Base-by-base conservation (phyloP, 1,140 invertebrate species). In the Medauroidea extradentata region DNA sequence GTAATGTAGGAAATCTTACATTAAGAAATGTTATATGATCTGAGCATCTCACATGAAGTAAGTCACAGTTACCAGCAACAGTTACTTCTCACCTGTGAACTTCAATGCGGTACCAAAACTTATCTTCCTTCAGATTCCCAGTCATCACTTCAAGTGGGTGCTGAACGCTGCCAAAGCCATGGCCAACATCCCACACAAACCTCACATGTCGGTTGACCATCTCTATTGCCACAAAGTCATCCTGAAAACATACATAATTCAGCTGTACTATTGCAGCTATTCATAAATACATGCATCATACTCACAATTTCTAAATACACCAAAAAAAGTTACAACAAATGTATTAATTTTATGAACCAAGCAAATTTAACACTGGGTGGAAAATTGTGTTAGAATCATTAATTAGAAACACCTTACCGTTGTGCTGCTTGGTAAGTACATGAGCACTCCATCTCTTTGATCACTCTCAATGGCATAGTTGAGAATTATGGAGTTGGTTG, bases 141-240 rank as follows among this genome's bases (percentile, higher is more conserved):
- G 78, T 71, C 65, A 65, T 78, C 58, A 79, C 82, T 67, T 65
- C 65, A 27, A 75, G 64, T 1, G 84, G 82, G 75, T 92, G 88
- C 2, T 78, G 83, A 0, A 89, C 71, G 14, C 77, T 73, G 2
- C 81, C 79, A 0, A 81, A 80, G 2, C 84, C 87, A 19, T 84
- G 86, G 9, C 90, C 90, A 1, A 88, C 78, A 71, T 90, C 86
- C 90, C 90, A 93, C 1, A 85, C 67, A 51, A 91, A 86, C 58
- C 83, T 78, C 13, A 93, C 85, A 53, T 83, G 85, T 24, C 89
- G 79, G 60, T 92, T 81, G 1, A 88, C 77, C 74, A 94, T 83
- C 72, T 94, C 90, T 23, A 96, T 68, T 1, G 86, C 83, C 19
- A 95, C 80, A 62, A 88, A 94, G 63, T 94, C 90, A 0, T 79